These are phyloP conservation scores for Spisula subtruncata DNA, from an alignment of 2,888 invertebrate species.

Conservation along the genomic window DNA sequence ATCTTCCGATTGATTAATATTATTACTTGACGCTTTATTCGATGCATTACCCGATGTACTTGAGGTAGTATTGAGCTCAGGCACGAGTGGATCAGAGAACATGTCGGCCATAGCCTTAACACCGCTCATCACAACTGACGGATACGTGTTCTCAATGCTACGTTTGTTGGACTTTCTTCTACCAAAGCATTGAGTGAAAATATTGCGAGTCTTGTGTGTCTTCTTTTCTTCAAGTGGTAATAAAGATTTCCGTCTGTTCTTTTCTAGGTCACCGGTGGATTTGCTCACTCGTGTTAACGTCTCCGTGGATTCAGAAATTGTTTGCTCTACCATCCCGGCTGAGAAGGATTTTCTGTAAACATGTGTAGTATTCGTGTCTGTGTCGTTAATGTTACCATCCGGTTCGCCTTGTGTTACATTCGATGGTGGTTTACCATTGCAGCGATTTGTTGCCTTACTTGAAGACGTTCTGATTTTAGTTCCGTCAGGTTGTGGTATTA, in stretches of 20 bases:
- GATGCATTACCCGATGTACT: background rate
- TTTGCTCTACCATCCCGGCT: background rate
- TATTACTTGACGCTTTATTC: background rate
- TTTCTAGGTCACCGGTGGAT: conserved; percentile 31
- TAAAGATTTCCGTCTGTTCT: background rate
- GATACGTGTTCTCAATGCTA: background rate
- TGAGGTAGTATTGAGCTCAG: background rate
- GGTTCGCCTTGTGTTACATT: background rate
- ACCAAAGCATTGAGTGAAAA: background rate
- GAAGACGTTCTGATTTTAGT: background rate
- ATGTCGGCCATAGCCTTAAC: background rate
- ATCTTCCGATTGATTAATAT: background rate
- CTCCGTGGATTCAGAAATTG: background rate
- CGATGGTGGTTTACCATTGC: background rate
- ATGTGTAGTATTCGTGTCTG: background rate
- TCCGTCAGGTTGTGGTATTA: background rate
- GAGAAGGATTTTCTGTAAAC: background rate
- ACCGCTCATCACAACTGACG: conserved; percentile 23
- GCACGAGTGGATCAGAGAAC: background rate
- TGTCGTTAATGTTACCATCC: background rate
- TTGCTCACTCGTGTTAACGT: background rate
- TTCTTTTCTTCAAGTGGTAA: conserved; percentile 31
- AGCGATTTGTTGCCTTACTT: background rate
- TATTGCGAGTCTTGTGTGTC: background rate
- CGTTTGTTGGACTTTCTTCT: background rate